phyloP scores from a whole-genome alignment of 2,797 vertebrate species.

The Muscicapa striata region DNA sequence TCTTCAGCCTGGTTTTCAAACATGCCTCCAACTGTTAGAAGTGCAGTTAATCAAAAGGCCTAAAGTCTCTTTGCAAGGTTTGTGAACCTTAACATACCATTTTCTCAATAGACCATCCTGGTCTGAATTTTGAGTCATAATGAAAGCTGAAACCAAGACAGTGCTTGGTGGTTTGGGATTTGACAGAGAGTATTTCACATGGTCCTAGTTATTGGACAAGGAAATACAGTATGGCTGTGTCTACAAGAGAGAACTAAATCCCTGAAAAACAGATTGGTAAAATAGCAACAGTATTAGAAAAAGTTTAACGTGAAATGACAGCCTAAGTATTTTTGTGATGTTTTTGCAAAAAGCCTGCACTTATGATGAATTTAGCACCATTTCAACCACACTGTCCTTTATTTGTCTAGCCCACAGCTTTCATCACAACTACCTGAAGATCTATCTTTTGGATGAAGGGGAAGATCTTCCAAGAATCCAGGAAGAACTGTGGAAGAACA shows the following conservation, averaged over 20 bases:
- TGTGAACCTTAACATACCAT: slow-evolving; percentile 15
- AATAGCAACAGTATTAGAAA: slow-evolving; percentile 8
- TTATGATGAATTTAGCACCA: not conserved
- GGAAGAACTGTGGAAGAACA: not conserved
- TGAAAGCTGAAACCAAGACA: slow-evolving; percentile 57
- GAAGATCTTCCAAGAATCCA: not conserved
- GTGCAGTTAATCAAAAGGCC: not conserved
- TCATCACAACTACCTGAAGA: slow-evolving; percentile 22
- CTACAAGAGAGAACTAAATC: slow-evolving; percentile 35
- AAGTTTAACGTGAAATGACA: not conserved
- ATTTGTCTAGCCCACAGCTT: not conserved
- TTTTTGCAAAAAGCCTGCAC: not conserved
- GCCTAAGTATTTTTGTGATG: not conserved
- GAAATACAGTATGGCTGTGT: slow-evolving; percentile 15
- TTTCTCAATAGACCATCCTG: slow-evolving; percentile 28
- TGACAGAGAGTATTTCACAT: slow-evolving; percentile 58
- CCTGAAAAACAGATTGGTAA: slow-evolving; percentile 27
- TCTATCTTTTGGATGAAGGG: not conserved
- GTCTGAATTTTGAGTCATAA: slow-evolving; percentile 53
- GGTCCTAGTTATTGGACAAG: slow-evolving; percentile 35
- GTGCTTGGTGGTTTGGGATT: slow-evolving; percentile 58
- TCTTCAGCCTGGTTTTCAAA: slow-evolving; percentile 16
- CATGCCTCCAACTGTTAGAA: not conserved
- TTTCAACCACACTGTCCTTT: not conserved
- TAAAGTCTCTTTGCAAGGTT: slow-evolving; percentile 36